phyloP scores from a whole-genome alignment of 2,888 invertebrate genomes.

The Nasonia oneida region DNA sequence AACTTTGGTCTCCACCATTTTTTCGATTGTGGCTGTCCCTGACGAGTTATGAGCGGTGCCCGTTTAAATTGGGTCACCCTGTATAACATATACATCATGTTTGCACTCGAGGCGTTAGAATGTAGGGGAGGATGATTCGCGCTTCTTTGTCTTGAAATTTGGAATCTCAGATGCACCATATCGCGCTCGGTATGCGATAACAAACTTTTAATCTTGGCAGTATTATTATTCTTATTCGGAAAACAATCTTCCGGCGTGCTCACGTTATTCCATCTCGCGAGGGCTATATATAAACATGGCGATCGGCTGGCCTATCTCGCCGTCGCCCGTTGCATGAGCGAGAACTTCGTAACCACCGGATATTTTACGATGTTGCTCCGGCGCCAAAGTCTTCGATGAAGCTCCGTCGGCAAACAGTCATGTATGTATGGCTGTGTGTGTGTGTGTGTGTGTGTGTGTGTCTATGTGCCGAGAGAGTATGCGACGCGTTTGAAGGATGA shows the following conservation, averaged over 20 bases:
- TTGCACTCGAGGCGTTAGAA: background rate
- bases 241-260: no score
- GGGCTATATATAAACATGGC: background rate
- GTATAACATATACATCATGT: background rate
- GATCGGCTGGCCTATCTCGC: background rate
- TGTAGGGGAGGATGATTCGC: background rate
- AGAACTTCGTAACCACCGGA: background rate
- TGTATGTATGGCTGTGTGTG: background rate
- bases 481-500: conserved; percentile 28
- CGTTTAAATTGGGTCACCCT: no score
- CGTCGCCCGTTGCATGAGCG: background rate
- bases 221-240: background rate
- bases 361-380: conserved; percentile 28
- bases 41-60: no score
- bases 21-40: no score
- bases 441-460: background rate
- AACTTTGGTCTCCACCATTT: no score
- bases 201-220: background rate
- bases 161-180: background rate
- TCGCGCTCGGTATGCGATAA: background rate
- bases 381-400: background rate
- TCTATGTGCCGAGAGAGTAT: background rate
- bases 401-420: background rate
- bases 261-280: background rate
- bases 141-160: background rate